These are phyloP conservation scores for Pentalonia nigronervosa DNA, from an alignment of 1,140 invertebrate species.

Conservation along the genomic window DNA sequence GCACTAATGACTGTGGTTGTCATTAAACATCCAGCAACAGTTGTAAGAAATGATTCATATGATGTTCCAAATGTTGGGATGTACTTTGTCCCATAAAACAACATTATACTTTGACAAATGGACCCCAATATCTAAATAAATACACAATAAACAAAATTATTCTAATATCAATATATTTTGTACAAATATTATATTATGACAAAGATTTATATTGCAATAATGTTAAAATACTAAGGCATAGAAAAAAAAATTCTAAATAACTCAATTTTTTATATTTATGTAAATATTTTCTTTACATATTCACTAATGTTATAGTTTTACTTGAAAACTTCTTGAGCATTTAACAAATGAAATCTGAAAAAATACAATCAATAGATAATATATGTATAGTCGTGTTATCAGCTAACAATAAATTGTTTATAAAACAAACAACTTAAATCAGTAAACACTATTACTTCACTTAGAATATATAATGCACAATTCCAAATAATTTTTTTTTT, in stretches of 20 bases:
- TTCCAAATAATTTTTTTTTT: too few species aligned
- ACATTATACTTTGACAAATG: slow-evolving; percentile 77
- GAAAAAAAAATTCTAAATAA: background rate
- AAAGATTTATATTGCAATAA: background rate
- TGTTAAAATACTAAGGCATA: background rate
- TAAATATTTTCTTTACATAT: background rate
- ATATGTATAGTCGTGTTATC: too few species aligned
- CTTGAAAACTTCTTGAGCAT: background rate
- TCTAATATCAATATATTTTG: too few species aligned
- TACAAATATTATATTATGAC: background rate
- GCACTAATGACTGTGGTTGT: slow-evolving; percentile 75
- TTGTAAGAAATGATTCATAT: slow-evolving; percentile 79
- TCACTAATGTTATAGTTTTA: background rate
- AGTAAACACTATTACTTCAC: background rate
- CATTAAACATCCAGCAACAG: slow-evolving; percentile 76
- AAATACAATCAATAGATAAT: background rate
- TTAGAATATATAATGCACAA: background rate
- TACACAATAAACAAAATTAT: slow-evolving; percentile 23
- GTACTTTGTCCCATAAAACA: slow-evolving; percentile 76
- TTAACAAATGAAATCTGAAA: background rate
- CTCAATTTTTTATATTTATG: background rate
- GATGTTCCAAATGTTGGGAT: slow-evolving; percentile 74
- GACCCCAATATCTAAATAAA: slow-evolving; percentile 72
- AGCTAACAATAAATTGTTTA: background rate
- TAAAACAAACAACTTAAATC: background rate